Base-by-base conservation (phyloP, 2,888 invertebrate genomes). In the Melanotus villosus region DNA sequence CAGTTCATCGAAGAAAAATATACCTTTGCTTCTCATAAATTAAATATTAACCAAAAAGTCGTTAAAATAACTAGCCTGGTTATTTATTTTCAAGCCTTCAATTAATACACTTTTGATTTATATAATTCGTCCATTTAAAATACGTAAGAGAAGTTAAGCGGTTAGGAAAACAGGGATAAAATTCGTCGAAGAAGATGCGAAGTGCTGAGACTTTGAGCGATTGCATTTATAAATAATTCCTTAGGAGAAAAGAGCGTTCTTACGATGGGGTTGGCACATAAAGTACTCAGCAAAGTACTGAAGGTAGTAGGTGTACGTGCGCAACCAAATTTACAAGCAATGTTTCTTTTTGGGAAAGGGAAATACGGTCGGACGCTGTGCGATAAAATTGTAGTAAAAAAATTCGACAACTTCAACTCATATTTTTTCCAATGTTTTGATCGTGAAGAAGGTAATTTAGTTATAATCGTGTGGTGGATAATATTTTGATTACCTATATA, bases 191-290 rank as follows among this genome's bases (percentile, higher is more conserved):
- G 21, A 6, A 18, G 7, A 18, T 19, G 7, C n/a, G 6, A 23
- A 23, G 47, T 30, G 30, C 16, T 14, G 16, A 32, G 34, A 32
- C 54, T 50, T 50, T 32, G 34, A 54, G 34, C 18, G 54, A 54
- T 32, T 54, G 10, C 6, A 16, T 54, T 54, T 32, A 14, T 54
- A 32, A 54, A 54, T 54, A 54, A 54, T 54, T 54, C 32, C 10
- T n/a, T 12, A 26, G 1, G n/a, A 21, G 47, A 23, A 45, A 26
- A 14, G 1, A 10, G 43, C 3, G n/a, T 14, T 23, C 26, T 47
- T 26, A n/a, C 23, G 23, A 23, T 9, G 7, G 1, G 14, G 5
- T 2, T 7, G 19, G n/a, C 47, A 21, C 21, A 18, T 41, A 41
- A 41, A 41, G 16, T 18, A 41, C 41, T 41, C 18, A 41, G 41